A percentile compares a stretch with the other conserved stretches of the same genome.
Conservation (phyloP, 2,888 invertebrate species). For the Lycaena phlaeas region DNA sequence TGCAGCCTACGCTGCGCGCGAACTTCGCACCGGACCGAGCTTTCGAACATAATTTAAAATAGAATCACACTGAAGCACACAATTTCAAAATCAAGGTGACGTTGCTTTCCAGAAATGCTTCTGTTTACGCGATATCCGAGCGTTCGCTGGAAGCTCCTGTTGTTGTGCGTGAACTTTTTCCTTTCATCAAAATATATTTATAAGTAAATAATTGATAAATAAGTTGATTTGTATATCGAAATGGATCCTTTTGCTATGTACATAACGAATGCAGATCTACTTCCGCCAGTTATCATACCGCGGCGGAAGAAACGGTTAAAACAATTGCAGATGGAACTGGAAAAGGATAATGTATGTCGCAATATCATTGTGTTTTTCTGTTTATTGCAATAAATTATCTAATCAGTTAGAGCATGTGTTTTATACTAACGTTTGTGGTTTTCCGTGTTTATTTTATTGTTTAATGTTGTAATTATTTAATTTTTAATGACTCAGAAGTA, state of each 20-base stretch:
- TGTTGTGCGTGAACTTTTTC: slow-evolving; percentile 14
- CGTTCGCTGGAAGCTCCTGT: slow-evolving; percentile 4
- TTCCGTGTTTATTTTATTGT: not conserved
- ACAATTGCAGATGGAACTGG: slow-evolving; percentile 46
- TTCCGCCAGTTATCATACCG: slow-evolving; percentile 56
- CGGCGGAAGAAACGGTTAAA: slow-evolving; percentile 61
- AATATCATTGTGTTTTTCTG: not conserved
- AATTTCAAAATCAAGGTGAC: slow-evolving; percentile 72
- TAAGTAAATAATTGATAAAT: too few species aligned
- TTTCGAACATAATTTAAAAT: slow-evolving; percentile 62
- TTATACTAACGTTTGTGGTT: not conserved
- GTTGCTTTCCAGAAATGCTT: slow-evolving; percentile 56
- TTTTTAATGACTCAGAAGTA: too few species aligned
- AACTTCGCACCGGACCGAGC: slow-evolving; percentile 59
- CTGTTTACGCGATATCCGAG: slow-evolving; percentile 42
- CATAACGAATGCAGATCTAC: slow-evolving; percentile 51
- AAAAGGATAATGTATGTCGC: slow-evolving; percentile 31
- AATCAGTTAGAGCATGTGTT: not conserved
- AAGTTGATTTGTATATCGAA: slow-evolving; percentile 21
- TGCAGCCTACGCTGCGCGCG: slow-evolving; percentile 38
- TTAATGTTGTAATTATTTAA: too few species aligned
- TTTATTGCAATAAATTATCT: not conserved
- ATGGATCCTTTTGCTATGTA: slow-evolving; percentile 66
- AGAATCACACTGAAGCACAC: slow-evolving; percentile 54
- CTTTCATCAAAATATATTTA: not conserved